Base-by-base conservation (phyloP, 1,140 invertebrate genomes). In the Hypothenemus hampei region DNA sequence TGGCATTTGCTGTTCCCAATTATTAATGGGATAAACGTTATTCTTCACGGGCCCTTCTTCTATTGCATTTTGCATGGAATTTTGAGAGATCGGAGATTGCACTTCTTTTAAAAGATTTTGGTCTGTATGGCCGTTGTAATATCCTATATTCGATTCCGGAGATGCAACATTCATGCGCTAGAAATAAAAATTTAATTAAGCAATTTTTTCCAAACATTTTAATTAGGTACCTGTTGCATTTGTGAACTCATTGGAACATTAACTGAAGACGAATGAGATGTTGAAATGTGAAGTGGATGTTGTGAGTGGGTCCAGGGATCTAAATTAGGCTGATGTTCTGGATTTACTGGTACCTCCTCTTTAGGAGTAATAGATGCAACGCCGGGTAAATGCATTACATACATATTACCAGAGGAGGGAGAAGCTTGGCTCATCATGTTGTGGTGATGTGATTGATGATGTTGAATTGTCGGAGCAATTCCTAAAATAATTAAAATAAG, bases 11-110 rank as follows among this genome's bases (percentile, higher is more conserved):
- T 41, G 55, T 24, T 57, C 41, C 55, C 55, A 57, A 15, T 41
- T 56, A 37, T 24, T 57, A 4, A 11, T 21, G 2, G 55, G 46
- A 40, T 44, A 57, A 10, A 57, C 47, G 18, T 51, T 51, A 15
- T 57, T 57, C 24, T 57, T 57, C 5, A 57, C 36, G 5, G 55
- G 47, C 11, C 47, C 47, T 36, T 51, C 39, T 16, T 40, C 45
- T 8, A 19, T 26, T 11, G 23, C 19, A 20, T 44, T 45, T 11
- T 43, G 33, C 21, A 45, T 4, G 19, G 39, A 44, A 7, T 3
- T 13, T 29, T 44, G 24, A 3, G 23, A 18, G 6, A 49, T 10
- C 16, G n/a, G 53, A 1, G 37, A 1, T 31, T 41, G 53, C 10
- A 26, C 23, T 13, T 29, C 36, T 40, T 57, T 40, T 4, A 57